phyloP scores from a whole-genome alignment of 2,113 vertebrate species.

The Panthera leo region DNA sequence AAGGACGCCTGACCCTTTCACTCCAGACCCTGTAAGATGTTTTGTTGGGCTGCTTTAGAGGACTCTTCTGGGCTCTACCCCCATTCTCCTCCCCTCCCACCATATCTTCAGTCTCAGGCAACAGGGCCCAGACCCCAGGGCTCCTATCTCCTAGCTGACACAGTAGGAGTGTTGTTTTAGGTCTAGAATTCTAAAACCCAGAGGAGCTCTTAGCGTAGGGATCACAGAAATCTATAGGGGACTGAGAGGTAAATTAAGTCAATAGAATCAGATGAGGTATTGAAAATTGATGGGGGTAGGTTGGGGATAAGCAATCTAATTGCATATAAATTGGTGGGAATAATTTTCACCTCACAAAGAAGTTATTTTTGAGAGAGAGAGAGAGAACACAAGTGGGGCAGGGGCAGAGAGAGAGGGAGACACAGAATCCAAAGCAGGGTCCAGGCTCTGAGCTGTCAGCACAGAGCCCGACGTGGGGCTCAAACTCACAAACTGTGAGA shows the following conservation, averaged over 20 bases:
- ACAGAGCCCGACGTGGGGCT: no score
- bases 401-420: background rate
- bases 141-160: background rate
- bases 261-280: background rate
- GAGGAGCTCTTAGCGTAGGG: background rate
- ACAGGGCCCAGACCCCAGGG: background rate
- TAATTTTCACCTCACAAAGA: background rate
- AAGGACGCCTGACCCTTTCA: background rate
- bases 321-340: background rate
- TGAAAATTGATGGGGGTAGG: background rate
- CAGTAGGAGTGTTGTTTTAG: background rate
- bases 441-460: no score
- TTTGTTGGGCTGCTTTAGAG: background rate
- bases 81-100: background rate
- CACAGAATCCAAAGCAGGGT: no score
- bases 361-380: background rate
- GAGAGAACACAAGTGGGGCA: background rate
- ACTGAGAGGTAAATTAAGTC: background rate
- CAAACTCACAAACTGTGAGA: no score
- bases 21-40: background rate
- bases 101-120: background rate
- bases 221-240: background rate
- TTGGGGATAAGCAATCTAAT: background rate
- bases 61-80: background rate
- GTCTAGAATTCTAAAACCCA: background rate